Evolutionary conservation across 2,888 invertebrate species (phyloP).

Genomic region (Rhingia rostrata): DNA sequence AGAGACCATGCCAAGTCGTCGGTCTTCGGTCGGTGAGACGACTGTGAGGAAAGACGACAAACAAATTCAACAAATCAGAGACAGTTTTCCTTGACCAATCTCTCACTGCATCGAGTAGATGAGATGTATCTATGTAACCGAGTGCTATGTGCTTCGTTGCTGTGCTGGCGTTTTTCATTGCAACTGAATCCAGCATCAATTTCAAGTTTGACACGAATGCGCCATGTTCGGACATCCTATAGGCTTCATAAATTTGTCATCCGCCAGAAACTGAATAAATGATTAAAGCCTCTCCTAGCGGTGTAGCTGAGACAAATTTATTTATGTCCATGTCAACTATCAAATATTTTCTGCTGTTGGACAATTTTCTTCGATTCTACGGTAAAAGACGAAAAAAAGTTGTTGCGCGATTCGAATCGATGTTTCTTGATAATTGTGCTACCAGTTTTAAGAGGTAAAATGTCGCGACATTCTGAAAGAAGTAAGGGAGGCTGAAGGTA

Average conservation of each 20-base stretch:
- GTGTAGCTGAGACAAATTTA: conserved; percentile 47
- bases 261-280: conserved; percentile 60
- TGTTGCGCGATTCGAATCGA: conserved; percentile 34
- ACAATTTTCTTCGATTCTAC: conserved; percentile 58
- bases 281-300: conserved; percentile 64
- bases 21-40: neutral
- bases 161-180: neutral
- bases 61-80: conserved; percentile 32
- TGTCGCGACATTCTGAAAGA: too few relatives aligned
- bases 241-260: conserved; percentile 73
- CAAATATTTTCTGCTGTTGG: conserved; percentile 49
- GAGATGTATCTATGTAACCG: conserved; percentile 21
- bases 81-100: conserved; percentile 71
- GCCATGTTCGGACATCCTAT: conserved; percentile 70
- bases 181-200: conserved; percentile 70
- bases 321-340: conserved; percentile 62
- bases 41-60: conserved; percentile 37
- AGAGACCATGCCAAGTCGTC: conserved; percentile 34
- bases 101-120: conserved; percentile 40
- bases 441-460: conserved; percentile 31
- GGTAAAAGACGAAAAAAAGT: conserved; percentile 2
- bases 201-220: conserved; percentile 74
- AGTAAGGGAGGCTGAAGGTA: too few relatives aligned
- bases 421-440: conserved; percentile 32
- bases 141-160: neutral